Conservation (phyloP, 2,888 invertebrate species). For the Acrobasis repandana region DNA sequence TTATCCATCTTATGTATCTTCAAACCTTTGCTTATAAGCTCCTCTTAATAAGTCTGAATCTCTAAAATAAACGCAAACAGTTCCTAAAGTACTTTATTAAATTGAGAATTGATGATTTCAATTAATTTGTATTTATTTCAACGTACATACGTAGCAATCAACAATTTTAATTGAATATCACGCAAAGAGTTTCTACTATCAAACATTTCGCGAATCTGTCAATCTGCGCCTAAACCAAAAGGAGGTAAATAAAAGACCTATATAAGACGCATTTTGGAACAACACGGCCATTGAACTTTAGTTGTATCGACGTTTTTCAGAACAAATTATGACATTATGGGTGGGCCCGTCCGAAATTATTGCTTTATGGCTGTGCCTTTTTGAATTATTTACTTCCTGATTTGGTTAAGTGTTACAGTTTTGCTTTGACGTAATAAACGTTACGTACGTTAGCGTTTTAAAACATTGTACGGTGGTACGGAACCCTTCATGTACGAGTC, state of each 20-base stretch:
- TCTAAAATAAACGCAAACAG: too few species aligned
- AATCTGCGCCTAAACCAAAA: neutral
- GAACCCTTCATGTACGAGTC: too few species aligned
- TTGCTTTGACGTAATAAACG: neutral
- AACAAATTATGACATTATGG: constrained; percentile 41
- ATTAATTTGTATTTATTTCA: too few species aligned
- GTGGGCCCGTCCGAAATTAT: constrained; percentile 28
- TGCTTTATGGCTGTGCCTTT: constrained; percentile 21
- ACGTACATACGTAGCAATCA: too few species aligned
- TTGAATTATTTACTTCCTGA: constrained; percentile 12
- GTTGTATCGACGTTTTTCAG: constrained; percentile 32
- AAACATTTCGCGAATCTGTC: neutral
- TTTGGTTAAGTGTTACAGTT: neutral
- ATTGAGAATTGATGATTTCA: too few species aligned
- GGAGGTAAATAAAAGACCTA: neutral
- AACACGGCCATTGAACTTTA: neutral
- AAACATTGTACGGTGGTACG: too few species aligned
- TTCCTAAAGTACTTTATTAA: too few species aligned
- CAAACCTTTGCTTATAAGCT: too few species aligned
- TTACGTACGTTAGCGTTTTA: neutral
- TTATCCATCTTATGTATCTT: too few species aligned
- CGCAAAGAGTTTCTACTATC: too few species aligned
- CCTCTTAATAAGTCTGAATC: too few species aligned
- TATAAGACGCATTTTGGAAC: constrained; percentile 25
- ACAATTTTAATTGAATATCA: too few species aligned